phyloP scores from a whole-genome alignment of 2,888 invertebrate species.

The Scaptomyza flava region DNA sequence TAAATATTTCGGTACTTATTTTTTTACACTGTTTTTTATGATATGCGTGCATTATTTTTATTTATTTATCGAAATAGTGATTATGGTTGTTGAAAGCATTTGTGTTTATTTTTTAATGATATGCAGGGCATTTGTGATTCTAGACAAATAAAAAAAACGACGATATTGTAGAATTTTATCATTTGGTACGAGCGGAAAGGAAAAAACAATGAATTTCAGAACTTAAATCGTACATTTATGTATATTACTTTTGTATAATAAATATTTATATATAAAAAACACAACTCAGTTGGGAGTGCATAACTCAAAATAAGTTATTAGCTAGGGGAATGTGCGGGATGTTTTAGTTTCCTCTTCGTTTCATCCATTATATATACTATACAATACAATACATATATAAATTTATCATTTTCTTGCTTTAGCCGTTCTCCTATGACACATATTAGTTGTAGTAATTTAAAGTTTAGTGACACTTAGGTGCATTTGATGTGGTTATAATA shows the following conservation, averaged over 20 bases:
- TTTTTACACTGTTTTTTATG: slow-evolving; percentile 73
- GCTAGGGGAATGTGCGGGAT: slow-evolving; percentile 37
- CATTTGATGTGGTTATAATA: slow-evolving; percentile 11
- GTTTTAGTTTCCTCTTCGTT: not conserved
- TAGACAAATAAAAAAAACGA: slow-evolving; percentile 7
- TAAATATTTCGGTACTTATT: slow-evolving; percentile 30
- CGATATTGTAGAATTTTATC: slow-evolving; percentile 6
- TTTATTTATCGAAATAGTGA: slow-evolving; percentile 53
- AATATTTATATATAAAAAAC: slow-evolving; percentile 16
- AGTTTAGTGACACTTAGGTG: slow-evolving; percentile 41
- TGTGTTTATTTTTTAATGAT: slow-evolving; percentile 48
- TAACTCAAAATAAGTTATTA: slow-evolving; percentile 27
- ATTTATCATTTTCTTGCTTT: slow-evolving; percentile 13
- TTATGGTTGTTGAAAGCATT: slow-evolving; percentile 67
- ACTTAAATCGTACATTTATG: slow-evolving; percentile 4
- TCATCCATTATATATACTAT: slow-evolving; percentile 2
- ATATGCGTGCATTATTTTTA: slow-evolving; percentile 67
- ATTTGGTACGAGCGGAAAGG: slow-evolving; percentile 36
- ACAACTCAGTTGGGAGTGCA: slow-evolving; percentile 31
- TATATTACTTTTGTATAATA: not conserved
- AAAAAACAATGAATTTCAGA: not conserved
- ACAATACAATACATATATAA: slow-evolving; percentile 13
- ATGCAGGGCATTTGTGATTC: slow-evolving; percentile 47
- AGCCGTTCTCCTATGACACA: slow-evolving; percentile 64
- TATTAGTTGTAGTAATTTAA: slow-evolving; percentile 26